These are phyloP conservation scores for Penaeus japonicus DNA, from an alignment of 1,140 invertebrate species.

Conservation along the genomic window DNA sequence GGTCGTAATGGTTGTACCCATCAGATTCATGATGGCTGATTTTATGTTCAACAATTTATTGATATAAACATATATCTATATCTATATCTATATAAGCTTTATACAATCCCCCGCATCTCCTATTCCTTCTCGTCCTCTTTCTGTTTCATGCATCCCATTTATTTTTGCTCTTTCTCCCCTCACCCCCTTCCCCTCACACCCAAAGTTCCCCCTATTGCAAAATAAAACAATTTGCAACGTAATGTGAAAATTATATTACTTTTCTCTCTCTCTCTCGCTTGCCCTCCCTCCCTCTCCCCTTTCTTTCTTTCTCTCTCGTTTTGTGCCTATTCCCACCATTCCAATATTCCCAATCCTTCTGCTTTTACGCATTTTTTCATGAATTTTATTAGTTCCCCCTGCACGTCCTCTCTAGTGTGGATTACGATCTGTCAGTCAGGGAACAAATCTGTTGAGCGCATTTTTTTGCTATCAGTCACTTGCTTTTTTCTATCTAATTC, in stretches of 20 bases:
- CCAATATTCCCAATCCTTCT: slow-evolving; percentile 57
- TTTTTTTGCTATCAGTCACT: slow-evolving; percentile 46
- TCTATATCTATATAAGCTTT: no score
- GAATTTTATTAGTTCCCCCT: slow-evolving; percentile 54
- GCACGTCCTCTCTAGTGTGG: slow-evolving; percentile 47
- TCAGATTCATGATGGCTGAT: no score
- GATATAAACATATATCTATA: no score
- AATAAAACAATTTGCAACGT: no score
- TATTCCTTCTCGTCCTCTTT: no score
- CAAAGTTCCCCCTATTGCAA: no score
- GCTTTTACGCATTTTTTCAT: slow-evolving; percentile 56
- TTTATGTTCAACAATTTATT: no score
- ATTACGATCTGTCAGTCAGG: slow-evolving; percentile 55
- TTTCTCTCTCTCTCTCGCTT: background rate
- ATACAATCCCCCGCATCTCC: no score
- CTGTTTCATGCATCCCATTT: no score
- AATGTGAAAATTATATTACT: slow-evolving; percentile 25
- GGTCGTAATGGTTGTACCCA: no score
- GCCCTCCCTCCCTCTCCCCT: background rate
- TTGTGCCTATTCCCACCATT: slow-evolving; percentile 55
- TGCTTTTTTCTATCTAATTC: slow-evolving; percentile 50
- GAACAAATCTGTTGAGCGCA: slow-evolving; percentile 51
- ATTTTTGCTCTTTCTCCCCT: no score
- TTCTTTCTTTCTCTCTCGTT: background rate
- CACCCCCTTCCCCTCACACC: no score